Percentiles rank a stretch among this genome's conserved stretches.
Conservation (phyloP, 2,797 vertebrate species). For the Semotilus atromaculatus region DNA sequence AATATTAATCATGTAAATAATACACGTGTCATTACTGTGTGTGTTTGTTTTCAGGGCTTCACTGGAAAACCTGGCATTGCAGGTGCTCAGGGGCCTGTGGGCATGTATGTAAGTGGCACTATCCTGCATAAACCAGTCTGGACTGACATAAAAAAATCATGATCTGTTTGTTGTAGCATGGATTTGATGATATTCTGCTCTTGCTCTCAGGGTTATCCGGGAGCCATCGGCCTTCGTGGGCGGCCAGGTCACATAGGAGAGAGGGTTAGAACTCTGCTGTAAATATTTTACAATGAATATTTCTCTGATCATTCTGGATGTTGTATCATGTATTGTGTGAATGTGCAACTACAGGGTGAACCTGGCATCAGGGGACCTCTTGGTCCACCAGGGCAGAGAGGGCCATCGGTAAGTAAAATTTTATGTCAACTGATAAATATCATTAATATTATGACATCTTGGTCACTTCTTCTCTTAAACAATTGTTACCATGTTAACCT, state of each 20-base stretch:
- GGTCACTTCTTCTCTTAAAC: not conserved
- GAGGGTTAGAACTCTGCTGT: constrained; percentile 69
- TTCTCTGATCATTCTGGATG: not conserved
- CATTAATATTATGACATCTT: not conserved
- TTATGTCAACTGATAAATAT: not conserved
- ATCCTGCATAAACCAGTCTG: not conserved
- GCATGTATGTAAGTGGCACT: constrained; percentile 80
- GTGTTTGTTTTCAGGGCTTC: constrained; percentile 74
- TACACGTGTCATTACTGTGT: not conserved
- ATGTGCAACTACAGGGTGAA: constrained; percentile 71
- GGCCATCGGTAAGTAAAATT: constrained; percentile 71
- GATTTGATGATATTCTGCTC: constrained; percentile 23
- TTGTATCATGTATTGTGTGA: not conserved
- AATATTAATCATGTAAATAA: not conserved
- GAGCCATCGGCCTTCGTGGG: constrained; percentile 75
- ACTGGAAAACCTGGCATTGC: constrained; percentile 76
- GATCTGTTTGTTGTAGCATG: not conserved
- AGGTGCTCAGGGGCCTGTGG: constrained; percentile 82
- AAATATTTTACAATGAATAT: not conserved
- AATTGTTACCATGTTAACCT: not conserved
- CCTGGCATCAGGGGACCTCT: constrained; percentile 71
- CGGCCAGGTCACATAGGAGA: constrained; percentile 76
- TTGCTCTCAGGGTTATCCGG: constrained; percentile 78
- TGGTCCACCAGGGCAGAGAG: constrained; percentile 75
- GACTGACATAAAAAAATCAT: not conserved